Evolutionary conservation across 2,888 invertebrate genomes (phyloP).

Genomic region (Automeris io): DNA sequence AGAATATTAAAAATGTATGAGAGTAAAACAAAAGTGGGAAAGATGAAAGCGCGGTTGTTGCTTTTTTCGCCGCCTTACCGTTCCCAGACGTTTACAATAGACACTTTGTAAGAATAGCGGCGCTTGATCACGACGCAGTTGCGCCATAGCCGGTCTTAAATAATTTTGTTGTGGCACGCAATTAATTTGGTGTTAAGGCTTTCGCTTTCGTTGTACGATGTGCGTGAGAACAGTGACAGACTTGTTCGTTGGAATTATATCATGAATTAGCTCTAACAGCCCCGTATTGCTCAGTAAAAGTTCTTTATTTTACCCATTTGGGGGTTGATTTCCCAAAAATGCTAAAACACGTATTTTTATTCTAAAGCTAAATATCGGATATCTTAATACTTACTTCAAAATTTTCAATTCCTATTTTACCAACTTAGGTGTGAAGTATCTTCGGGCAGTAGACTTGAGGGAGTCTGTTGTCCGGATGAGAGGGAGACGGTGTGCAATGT

Average conservation of each 20-base stretch:
- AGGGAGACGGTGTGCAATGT: too few species aligned
- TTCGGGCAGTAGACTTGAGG: too few species aligned
- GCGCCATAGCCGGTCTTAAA: conserved; percentile 38
- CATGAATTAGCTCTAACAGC: neutral
- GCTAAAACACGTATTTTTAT: too few species aligned
- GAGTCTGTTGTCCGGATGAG: too few species aligned
- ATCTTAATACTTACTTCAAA: too few species aligned
- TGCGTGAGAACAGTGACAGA: conserved; percentile 25
- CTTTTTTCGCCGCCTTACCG: conserved; percentile 4
- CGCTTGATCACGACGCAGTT: conserved; percentile 21
- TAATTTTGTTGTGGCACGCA: conserved; percentile 28
- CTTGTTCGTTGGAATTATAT: conserved; percentile 12
- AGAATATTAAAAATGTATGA: too few species aligned
- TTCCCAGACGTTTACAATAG: conserved; percentile 15
- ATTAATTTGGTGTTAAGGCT: conserved; percentile 45
- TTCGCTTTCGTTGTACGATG: conserved; percentile 37
- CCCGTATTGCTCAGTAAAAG: neutral
- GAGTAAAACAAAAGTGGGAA: conserved; percentile 19
- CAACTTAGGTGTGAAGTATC: too few species aligned
- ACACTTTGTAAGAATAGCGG: conserved; percentile 24
- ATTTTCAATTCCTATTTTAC: too few species aligned
- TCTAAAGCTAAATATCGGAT: too few species aligned
- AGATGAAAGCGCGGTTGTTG: conserved; percentile 19
- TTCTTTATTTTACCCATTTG: too few species aligned
- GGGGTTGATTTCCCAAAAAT: too few species aligned